Evolutionary conservation across 2,888 invertebrate genomes (phyloP), one percentile per base, ranked within the genome.

Genomic region (Apotomis betuletana): DNA sequence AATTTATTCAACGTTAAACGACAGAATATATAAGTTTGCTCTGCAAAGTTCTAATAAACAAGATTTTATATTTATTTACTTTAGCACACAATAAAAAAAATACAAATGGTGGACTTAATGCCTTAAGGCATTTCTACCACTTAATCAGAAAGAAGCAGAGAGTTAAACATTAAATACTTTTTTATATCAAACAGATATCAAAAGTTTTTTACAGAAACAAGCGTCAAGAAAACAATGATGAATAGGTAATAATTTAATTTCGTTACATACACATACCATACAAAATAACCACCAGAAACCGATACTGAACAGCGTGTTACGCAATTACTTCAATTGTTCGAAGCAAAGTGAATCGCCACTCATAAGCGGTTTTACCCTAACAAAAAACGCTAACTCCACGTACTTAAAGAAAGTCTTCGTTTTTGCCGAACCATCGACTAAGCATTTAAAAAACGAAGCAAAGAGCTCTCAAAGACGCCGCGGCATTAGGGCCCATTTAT

Each of bases 401-500:
- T 71, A 51, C 61, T 71, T 62, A 71, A 67, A 62, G 71, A 71
- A 71, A 67, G 57, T 67, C 13, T 12, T 71, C 67, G 51, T 71
- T 71, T 71, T 71, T 71, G 67, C 71, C 12, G 62, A 67, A 62
- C 51, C 70, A 44, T 61, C 54, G 46, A 54, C 36, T 54, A 49
- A 54, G 67, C 61, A 70, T 54, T 71, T 57, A 67, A 71, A 71
- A 71, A 67, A 38, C 54, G 60, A 70, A 27, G 55, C 27, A 27
- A 57, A 70, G 59, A 10, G 70, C 54, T 41, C 61, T 54, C 73
- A 75, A 76, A 76, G 75, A 67, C 55, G 61, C 74, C 76, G 76
- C 77, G 67, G 64, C 76, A 83, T 84, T 85, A 81, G 67, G 71
- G 69, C 65, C 71, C 82, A 76, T 81, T 81, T 75, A 76, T 76